A percentile compares a stretch with the other conserved stretches of the same genome.
These are phyloP conservation scores for Epinephelus malabaricus DNA, from an alignment of 2,797 vertebrate genomes.

Conservation along the genomic window DNA sequence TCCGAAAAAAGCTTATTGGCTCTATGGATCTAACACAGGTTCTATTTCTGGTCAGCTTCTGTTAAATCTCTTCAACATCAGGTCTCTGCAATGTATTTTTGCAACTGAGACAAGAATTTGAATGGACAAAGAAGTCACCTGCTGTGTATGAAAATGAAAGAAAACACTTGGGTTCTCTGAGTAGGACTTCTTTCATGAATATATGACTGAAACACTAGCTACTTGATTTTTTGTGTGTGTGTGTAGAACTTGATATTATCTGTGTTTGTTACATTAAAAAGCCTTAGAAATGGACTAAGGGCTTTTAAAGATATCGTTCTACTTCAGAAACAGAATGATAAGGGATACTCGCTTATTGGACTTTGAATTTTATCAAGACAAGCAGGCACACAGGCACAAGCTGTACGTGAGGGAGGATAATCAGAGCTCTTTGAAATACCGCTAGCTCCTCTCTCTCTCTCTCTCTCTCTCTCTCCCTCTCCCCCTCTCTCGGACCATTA, in stretches of 20 bases:
- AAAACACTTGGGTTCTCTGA: not conserved
- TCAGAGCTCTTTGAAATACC: slow-evolving; percentile 50
- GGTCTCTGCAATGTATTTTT: not conserved
- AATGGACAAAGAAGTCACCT: not conserved
- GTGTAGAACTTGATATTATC: not conserved
- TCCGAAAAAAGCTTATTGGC: not conserved
- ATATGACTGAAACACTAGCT: not conserved
- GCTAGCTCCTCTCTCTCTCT: slow-evolving; percentile 14
- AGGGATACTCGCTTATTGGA: slow-evolving; percentile 12
- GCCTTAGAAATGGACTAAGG: not conserved
- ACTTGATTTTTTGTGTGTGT: not conserved
- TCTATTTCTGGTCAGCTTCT: not conserved
- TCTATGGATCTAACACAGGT: not conserved
- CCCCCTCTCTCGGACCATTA: slow-evolving; percentile 51
- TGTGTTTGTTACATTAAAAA: slow-evolving; percentile 5
- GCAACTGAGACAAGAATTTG: not conserved
- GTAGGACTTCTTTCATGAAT: not conserved
- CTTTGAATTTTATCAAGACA: slow-evolving; percentile 29
- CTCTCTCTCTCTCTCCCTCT: no score
- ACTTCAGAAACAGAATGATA: slow-evolving; percentile 22
- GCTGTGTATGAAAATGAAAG: not conserved
- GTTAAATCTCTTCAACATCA: not conserved
- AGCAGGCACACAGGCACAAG: slow-evolving; percentile 12
- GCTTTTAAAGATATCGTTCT: slow-evolving; percentile 12
- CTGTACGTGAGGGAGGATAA: slow-evolving; percentile 51